Evolutionary conservation across 1,140 invertebrate genomes (phyloP), one percentile per base, ranked within the genome.

Genomic region (Listronotus bonariensis): DNA sequence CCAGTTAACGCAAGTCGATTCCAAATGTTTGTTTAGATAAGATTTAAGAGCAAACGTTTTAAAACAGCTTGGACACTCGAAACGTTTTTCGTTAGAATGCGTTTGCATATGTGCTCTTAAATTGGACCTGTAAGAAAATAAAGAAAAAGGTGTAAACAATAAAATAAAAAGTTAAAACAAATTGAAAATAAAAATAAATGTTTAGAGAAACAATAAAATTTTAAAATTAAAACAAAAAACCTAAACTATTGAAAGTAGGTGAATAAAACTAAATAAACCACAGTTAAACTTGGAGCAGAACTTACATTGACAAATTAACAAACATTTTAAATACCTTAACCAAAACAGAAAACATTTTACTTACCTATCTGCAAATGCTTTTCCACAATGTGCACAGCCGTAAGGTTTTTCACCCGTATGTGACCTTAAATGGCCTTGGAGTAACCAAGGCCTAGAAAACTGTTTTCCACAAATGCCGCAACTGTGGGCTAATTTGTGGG

Each of bases 41-140:
- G 93, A 96, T 81, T 98, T 98, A 67, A 99, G 87, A 3, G 95
- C 95, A 81, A 99, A 99, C 3, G 89, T 88, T 80, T 97, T 97
- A 76, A 91, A 86, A 82, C 96, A 99, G 52, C 89, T 85, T 64
- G 87, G 82, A 77, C 96, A 99, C 72, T 89, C 87, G 82, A 90
- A 96, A 78, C 95, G 93, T 82, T 99, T 99, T 74, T 95, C 93
- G 10, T 89, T 84, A 6, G 95, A 97, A 79, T 99, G 97, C 0
- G 97, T 99, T 80, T 99, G 96, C 96, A 99, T 98, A 85, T 99
- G 97, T 0, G 97, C 97, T 17, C 97, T 83, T n/a, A 99, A 83
- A 80, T 99, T 99, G 55, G 94, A 97, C 20, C 64, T 66, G 42
- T 20, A 59, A 59, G 3, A 20, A 56, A 52, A 36, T 14, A 43